Percentiles rank a stretch among this genome's conserved stretches.
These are phyloP conservation scores for Gasteruption jaculator DNA, from an alignment of 2,888 invertebrate genomes.

Conservation along the genomic window DNA sequence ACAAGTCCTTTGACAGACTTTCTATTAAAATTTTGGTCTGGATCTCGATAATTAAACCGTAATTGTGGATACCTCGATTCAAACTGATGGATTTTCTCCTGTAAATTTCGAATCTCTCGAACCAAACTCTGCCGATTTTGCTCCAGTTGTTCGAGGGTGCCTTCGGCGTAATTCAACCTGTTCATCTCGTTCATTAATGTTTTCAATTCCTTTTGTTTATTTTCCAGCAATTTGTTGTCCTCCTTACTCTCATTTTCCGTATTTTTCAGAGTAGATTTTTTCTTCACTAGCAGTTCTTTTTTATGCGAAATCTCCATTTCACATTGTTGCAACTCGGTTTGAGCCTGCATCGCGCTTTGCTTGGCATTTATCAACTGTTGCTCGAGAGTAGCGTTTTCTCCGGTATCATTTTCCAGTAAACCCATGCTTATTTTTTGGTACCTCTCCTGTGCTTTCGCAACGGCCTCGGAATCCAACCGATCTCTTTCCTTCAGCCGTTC, in stretches of 20 bases:
- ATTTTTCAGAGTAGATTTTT: conserved; percentile 64
- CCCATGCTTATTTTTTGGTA: conserved; percentile 85
- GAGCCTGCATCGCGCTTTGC: conserved; percentile 69
- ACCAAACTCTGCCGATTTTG: conserved; percentile 54
- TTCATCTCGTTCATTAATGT: conserved; percentile 56
- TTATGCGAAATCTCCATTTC: conserved; percentile 70
- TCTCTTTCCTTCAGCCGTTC: conserved; percentile 66
- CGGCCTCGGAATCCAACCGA: conserved; percentile 62
- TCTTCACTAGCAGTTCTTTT: conserved; percentile 60
- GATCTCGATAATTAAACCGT: conserved; percentile 73
- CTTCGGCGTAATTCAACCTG: conserved; percentile 61
- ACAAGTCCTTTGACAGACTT: conserved; percentile 71
- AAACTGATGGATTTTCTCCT: conserved; percentile 59
- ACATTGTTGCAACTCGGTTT: conserved; percentile 74
- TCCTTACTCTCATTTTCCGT: conserved; percentile 65
- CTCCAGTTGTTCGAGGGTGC: conserved; percentile 56
- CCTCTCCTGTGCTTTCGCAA: conserved; percentile 69
- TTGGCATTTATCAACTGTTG: conserved; percentile 85
- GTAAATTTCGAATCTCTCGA: conserved; percentile 56
- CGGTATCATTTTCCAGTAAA: conserved; percentile 71
- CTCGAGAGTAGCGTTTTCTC: conserved; percentile 78
- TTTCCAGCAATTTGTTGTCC: conserved; percentile 60
- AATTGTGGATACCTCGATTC: conserved; percentile 58
- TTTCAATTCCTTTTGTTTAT: conserved; percentile 58
- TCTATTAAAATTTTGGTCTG: conserved; percentile 68